Base-by-base conservation (phyloP, 2,113 vertebrate genomes). In the Lipotes vexillifer region DNA sequence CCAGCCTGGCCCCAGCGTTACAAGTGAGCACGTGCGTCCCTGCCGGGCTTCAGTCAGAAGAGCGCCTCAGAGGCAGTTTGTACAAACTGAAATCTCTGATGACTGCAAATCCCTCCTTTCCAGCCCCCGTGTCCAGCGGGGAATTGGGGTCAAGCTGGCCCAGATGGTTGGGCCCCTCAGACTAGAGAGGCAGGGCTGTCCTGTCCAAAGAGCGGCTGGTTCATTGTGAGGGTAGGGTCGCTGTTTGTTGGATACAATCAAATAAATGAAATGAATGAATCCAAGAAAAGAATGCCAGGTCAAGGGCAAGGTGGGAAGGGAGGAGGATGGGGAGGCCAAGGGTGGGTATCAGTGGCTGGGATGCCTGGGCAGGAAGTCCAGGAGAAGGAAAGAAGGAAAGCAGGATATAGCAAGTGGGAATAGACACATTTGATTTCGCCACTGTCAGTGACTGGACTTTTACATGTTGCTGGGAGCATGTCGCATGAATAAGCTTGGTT, bases 1-100 rank as follows among this genome's bases (percentile, higher is more conserved):
- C 95, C 92, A 90, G 66, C 63, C 86, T 96, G 96, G 92, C 97
- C 98, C 91, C 38, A 93, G 46, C 52, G 78, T 98, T 98, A 98
- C 97, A 97, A 98, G 98, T 46, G 83, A 98, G 90, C 97, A 94
- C n/a, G 12, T 96, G 98, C 46, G 82, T 74, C 93, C 96, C 97
- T 95, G 97, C 97, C 86, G 81, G 46, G 95, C 75, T 97, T 31
- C 92, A 85, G 77, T 94, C 90, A 65, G 87, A 74, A 92, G 94
- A 97, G 78, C 29, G 63, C 96, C 94, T 97, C 94, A 91, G 52
- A 97, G 94, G 97, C 88, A 18, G 8, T 31, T 88, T 95, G 94
- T 86, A 96, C 92, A 77, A 93, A 94, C 78, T 21, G 77, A 57
- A 97, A 84, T 66, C 3, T 7, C 71, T 55, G 3, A 52, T 59